Conservation (phyloP, 2,113 vertebrate species). For the Calypte anna region DNA sequence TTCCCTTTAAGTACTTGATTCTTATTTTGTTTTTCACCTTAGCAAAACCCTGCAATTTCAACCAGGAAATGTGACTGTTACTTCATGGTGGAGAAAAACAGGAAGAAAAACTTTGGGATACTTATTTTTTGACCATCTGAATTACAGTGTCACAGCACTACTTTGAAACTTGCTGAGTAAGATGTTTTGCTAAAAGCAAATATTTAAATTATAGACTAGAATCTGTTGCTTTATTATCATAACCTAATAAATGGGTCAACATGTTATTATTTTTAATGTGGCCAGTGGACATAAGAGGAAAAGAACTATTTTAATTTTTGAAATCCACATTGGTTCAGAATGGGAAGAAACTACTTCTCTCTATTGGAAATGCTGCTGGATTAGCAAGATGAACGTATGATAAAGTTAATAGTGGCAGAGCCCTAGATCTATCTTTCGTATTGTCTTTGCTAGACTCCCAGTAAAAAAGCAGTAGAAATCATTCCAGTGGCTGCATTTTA, state of each 20-base stretch:
- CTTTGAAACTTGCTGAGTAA: slow-evolving; percentile 2
- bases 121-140: neutral
- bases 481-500: neutral
- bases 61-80: neutral
- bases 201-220: slow-evolving; percentile 40
- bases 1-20: neutral
- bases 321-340: neutral
- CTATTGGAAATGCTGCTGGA: neutral
- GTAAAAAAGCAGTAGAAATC: neutral
- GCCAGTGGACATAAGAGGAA: neutral
- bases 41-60: neutral
- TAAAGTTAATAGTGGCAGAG: neutral
- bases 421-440: neutral
- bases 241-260: neutral
- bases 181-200: slow-evolving; percentile 5
- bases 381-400: neutral
- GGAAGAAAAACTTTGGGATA: neutral
- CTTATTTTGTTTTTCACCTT: neutral
- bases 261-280: slow-evolving; percentile 9
- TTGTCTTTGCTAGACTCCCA: neutral
- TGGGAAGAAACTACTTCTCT: neutral
- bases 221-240: slow-evolving; percentile 45
- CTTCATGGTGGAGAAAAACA: neutral
- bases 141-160: neutral
- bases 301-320: neutral